Evolutionary conservation across 2,113 vertebrate species (phyloP).

Genomic region (Lophius piscatorius): DNA sequence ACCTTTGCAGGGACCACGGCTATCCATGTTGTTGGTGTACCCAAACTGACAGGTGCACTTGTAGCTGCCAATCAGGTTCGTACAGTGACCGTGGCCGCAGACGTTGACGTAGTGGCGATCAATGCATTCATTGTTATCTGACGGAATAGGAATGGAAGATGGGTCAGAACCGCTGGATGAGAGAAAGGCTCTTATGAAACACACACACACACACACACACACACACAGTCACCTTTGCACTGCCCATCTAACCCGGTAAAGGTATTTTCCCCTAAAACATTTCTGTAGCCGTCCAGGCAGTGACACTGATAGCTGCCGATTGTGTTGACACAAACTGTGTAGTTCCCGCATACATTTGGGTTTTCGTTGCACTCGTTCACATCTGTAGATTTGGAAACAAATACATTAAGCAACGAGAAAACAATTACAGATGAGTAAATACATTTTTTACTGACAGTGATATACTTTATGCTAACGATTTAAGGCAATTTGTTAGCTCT

Average conservation of each 20-base stretch:
- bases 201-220: neutral
- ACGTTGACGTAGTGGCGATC: rapidly evolving
- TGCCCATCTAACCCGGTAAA: neutral
- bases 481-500: neutral
- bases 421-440: neutral
- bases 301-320: constrained; percentile 47
- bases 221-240: constrained; percentile 49
- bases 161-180: neutral
- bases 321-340: constrained; percentile 46
- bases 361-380: neutral
- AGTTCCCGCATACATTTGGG: rapidly evolving
- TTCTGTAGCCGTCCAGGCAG: constrained; percentile 6
- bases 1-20: constrained; percentile 45
- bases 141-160: constrained; percentile 1
- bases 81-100: constrained; percentile 54
- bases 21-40: neutral
- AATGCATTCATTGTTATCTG: constrained; percentile 68
- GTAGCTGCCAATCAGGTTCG: constrained; percentile 60
- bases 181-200: neutral
- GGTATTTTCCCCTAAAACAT: rapidly evolving
- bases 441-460: neutral
- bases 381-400: constrained; percentile 39
- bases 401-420: neutral
- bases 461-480: neutral
- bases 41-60: constrained; percentile 56